A percentile compares a stretch with the other conserved stretches of the same genome.
Evolutionary conservation across 2,888 invertebrate species (phyloP).

Genomic region (Hypselothyrea guttata): DNA sequence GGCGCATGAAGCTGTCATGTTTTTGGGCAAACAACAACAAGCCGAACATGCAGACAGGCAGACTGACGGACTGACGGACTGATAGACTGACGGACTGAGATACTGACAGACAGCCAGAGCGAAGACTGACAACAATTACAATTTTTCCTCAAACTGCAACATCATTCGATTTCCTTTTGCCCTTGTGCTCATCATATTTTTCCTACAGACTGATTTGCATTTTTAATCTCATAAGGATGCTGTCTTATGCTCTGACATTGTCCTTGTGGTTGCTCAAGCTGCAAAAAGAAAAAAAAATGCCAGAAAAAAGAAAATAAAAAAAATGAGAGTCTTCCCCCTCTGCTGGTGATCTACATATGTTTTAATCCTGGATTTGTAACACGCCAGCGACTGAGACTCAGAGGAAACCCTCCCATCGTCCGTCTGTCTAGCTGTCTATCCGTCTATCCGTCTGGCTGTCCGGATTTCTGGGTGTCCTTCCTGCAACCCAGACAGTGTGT

Average conservation of each 20-base stretch:
- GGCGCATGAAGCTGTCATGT: slow-evolving; percentile 77
- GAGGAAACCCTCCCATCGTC: slow-evolving; percentile 20
- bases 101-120: slow-evolving; percentile 8
- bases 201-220: slow-evolving; percentile 76
- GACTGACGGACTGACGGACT: slow-evolving; percentile 13
- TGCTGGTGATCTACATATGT: slow-evolving; percentile 66
- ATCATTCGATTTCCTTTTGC: slow-evolving; percentile 46
- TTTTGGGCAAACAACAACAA: slow-evolving; percentile 57
- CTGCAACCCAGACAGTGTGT: slow-evolving; percentile 1
- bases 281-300: slow-evolving; percentile 43
- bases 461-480: too few relatives aligned
- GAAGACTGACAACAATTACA: slow-evolving; percentile 70
- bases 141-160: slow-evolving; percentile 55
- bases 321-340: slow-evolving; percentile 21
- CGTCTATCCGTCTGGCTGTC: neutral
- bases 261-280: slow-evolving; percentile 69
- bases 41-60: slow-evolving; percentile 4
- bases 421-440: slow-evolving; percentile 25
- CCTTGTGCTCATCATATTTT: slow-evolving; percentile 58
- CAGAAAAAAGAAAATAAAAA: slow-evolving; percentile 24
- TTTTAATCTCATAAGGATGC: slow-evolving; percentile 80
- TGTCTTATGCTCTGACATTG: slow-evolving; percentile 59
- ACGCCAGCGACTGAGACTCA: slow-evolving; percentile 37
- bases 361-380: slow-evolving; percentile 73
- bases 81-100: slow-evolving; percentile 9